Evolutionary conservation across 2,113 vertebrate genomes (phyloP).

Genomic region (Balaeniceps rex): DNA sequence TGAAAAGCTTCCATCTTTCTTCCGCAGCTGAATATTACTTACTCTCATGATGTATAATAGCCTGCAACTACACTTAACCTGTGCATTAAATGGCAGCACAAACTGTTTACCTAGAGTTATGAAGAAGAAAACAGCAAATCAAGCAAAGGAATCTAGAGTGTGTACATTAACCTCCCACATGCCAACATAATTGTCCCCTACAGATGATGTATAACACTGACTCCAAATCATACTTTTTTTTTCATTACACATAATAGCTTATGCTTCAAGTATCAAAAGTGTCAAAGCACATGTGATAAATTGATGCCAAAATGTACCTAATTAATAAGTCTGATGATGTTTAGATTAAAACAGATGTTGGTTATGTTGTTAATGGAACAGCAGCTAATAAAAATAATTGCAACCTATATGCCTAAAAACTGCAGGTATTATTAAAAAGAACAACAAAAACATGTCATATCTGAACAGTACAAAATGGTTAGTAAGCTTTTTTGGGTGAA

Average conservation of each 20-base stretch:
- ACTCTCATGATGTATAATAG: constrained; percentile 95
- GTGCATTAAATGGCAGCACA: constrained; percentile 81
- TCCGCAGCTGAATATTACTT: constrained; percentile 84
- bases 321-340: constrained; percentile 66
- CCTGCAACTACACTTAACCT: constrained; percentile 95
- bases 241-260: constrained; percentile 61
- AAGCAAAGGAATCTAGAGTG: constrained; percentile 69
- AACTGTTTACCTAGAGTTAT: constrained; percentile 75
- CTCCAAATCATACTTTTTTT: constrained; percentile 63
- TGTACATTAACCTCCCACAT: constrained; percentile 72
- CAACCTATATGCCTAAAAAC: constrained; percentile 22
- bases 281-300: constrained; percentile 63
- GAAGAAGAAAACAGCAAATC: constrained; percentile 78
- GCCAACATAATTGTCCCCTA: constrained; percentile 70
- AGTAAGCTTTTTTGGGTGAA: neutral
- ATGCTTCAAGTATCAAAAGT: constrained; percentile 56
- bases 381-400: constrained; percentile 67
- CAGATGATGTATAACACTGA: constrained; percentile 65
- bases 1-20: constrained; percentile 87
- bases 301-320: constrained; percentile 67
- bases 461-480: neutral
- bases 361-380: constrained; percentile 50
- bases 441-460: constrained; percentile 1
- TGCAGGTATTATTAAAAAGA: constrained; percentile 41
- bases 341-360: constrained; percentile 67